phyloP scores from a whole-genome alignment of 2,113 vertebrate species.

The Isurus oxyrinchus region DNA sequence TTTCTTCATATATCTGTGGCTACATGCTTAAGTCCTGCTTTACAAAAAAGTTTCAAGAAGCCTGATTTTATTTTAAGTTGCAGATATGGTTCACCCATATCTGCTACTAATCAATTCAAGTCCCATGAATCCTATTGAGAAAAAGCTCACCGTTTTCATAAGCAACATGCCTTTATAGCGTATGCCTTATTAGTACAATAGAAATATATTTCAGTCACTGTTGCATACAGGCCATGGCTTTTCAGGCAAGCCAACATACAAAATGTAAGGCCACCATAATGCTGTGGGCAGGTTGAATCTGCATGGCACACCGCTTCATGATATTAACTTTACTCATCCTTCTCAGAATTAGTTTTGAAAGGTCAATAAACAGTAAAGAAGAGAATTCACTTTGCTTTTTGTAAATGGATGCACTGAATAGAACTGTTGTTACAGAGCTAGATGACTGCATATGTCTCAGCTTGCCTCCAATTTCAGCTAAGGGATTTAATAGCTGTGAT shows the following conservation, averaged over 20 bases:
- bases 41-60: background rate
- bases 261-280: background rate
- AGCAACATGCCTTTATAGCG: background rate
- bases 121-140: background rate
- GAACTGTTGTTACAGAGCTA: background rate
- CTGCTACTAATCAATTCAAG: background rate
- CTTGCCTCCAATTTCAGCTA: background rate
- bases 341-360: background rate
- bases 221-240: background rate
- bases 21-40: background rate
- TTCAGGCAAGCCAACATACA: background rate
- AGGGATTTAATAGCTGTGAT: background rate
- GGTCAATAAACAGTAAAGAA: background rate
- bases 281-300: background rate
- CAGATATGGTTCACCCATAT: background rate
- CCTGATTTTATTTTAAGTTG: background rate
- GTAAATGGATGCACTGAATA: background rate
- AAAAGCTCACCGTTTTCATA: background rate
- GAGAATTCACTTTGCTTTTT: background rate
- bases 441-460: background rate
- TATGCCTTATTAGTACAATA: background rate
- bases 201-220: background rate
- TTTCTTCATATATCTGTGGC: background rate
- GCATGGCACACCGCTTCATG: background rate
- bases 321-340: background rate